Evolutionary conservation across 2,888 invertebrate genomes (phyloP).

Genomic region (Junonia oenone): DNA sequence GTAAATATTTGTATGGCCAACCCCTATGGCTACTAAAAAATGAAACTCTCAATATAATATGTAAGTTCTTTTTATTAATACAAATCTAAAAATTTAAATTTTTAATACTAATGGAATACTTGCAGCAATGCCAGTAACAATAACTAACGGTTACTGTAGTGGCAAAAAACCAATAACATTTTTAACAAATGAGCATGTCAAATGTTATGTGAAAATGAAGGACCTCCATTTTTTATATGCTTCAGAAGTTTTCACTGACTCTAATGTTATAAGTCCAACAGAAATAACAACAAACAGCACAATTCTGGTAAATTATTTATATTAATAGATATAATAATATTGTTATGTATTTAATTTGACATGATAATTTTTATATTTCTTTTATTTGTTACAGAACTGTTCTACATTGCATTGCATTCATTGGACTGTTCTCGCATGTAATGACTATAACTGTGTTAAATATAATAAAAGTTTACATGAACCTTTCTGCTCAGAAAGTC

Average conservation of each 20-base stretch:
- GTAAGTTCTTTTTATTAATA: constrained; percentile 33
- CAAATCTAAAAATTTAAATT: not conserved
- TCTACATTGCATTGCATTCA: constrained; percentile 55
- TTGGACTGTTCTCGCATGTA: constrained; percentile 55
- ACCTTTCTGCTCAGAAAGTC: constrained; percentile 48
- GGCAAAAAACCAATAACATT: constrained; percentile 50
- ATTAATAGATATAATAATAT: not conserved
- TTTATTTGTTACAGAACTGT: constrained; percentile 60
- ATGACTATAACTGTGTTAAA: constrained; percentile 41
- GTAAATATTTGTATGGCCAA: constrained; percentile 46
- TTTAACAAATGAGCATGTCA: constrained; percentile 47
- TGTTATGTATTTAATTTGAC: not conserved
- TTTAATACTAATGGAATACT: constrained; percentile 22
- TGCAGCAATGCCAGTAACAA: constrained; percentile 55
- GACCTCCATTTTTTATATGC: constrained; percentile 63
- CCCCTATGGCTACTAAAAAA: constrained; percentile 57
- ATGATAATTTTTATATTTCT: not conserved
- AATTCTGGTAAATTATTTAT: constrained; percentile 43
- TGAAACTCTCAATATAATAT: constrained; percentile 47
- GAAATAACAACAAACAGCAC: constrained; percentile 45
- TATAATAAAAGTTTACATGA: constrained; percentile 53
- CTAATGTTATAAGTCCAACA: constrained; percentile 50
- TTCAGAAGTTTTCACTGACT: constrained; percentile 43
- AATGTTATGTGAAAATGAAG: constrained; percentile 52
- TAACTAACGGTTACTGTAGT: constrained; percentile 55